Evolutionary conservation across 2,888 invertebrate species (phyloP), one percentile per base, ranked within the genome.

Genomic region (Ephialtes manifestator): DNA sequence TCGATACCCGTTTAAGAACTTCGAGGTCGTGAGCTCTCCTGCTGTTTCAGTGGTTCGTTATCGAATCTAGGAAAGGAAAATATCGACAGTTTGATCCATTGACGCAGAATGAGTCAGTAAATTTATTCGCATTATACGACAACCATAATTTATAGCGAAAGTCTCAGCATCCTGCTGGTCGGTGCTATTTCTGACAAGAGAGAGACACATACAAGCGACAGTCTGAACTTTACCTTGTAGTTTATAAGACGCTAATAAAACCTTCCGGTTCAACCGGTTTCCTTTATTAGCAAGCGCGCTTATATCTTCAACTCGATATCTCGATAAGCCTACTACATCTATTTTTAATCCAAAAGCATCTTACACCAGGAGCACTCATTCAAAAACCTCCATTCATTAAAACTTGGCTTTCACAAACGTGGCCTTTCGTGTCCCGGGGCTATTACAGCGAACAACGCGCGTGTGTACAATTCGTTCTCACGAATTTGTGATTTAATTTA

Each of bases 231-330:
- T 10, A 39, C 63, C 18, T n/a, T 7, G 15, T 63, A 60, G 70
- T 55, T 24, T 55, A 58, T 10, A 63, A 15, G 60, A 79, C 24
- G 65, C 51, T 82, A 79, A 79, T 75, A 76, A 78, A 79, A 82
- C 74, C 48, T 76, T 82, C 82, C 79, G 79, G 82, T 82, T 35
- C 43, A 63, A 85, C 85, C 82, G 85, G 85, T 85, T 85, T 72
- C 53, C 55, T 53, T 79, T 79, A 85, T 82, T 67, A 71, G 43
- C 71, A 55, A 39, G 24, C 67, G 39, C 53, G 18, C 46, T 63
- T 51, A 31, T 67, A 76, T 65, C 67, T 71, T 71, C 65, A 31
- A 20, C 68, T 68, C 70, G 63, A 70, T 74, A 58, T 35, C 55
- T 65, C 76, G 79, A 75, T 81, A 81, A 75, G 11, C 31, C 68